Percentiles rank a stretch among this genome's conserved stretches.
phyloP scores from a whole-genome alignment of 2,113 vertebrate genomes.

The Rhineura floridana region DNA sequence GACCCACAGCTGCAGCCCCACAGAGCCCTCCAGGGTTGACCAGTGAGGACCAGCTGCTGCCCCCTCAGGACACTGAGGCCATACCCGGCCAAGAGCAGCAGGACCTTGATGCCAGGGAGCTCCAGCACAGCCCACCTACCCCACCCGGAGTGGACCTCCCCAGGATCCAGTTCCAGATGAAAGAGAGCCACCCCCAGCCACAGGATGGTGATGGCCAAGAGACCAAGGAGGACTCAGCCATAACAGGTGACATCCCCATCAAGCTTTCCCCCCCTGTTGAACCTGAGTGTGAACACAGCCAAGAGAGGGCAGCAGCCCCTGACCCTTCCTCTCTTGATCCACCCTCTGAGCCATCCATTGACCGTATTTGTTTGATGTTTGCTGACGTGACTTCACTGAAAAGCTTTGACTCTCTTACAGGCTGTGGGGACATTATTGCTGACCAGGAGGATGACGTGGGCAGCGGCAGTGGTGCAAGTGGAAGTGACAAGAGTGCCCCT shows the following conservation, averaged over 20 bases:
- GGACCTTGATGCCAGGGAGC: background rate
- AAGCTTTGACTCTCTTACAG: slow-evolving; percentile 99
- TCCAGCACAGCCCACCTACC: background rate
- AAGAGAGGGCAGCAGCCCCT: slow-evolving; percentile 75
- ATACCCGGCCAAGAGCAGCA: background rate
- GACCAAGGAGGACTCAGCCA: slow-evolving; percentile 72
- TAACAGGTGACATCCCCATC: slow-evolving; percentile 78
- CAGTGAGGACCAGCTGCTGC: background rate
- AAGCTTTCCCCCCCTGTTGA: slow-evolving; percentile 74
- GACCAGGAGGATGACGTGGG: slow-evolving; percentile 92
- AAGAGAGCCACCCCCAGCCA: slow-evolving; percentile 58
- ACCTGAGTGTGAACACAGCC: slow-evolving; percentile 74
- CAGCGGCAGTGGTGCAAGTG: slow-evolving; percentile 77
- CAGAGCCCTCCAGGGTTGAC: background rate
- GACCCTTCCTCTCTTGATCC: slow-evolving; percentile 87
- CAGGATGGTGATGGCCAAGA: slow-evolving; percentile 53
- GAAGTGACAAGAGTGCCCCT: slow-evolving; percentile 65
- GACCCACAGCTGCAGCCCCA: slow-evolving; percentile 70
- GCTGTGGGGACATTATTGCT: slow-evolving; percentile 98
- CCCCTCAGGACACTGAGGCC: background rate
- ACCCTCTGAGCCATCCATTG: slow-evolving; percentile 90
- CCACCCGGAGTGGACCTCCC: background rate
- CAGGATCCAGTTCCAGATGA: background rate
- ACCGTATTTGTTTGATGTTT: slow-evolving; percentile 91
- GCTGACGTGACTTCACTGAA: slow-evolving; percentile 98